These are phyloP conservation scores for Xyliphius kryptos DNA, from an alignment of 2,113 vertebrate genomes.

Conservation along the genomic window DNA sequence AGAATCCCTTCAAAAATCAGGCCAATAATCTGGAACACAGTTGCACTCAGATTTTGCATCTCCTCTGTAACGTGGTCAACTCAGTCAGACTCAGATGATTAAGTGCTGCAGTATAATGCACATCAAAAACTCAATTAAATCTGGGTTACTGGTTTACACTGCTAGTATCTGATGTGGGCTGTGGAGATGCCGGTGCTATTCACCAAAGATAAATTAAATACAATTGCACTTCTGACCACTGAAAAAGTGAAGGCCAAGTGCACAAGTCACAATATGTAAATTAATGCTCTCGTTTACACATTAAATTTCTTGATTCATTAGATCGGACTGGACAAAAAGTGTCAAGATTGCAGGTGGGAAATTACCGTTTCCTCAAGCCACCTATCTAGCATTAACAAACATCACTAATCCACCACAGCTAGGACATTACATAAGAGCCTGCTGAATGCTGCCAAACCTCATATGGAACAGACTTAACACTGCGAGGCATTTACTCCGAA, in stretches of 20 bases:
- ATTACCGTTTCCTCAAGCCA: not conserved
- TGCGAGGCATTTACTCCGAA: conserved; percentile 54
- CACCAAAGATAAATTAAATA: conserved; percentile 60
- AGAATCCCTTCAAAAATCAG: conserved; percentile 1
- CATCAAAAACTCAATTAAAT: conserved; percentile 67
- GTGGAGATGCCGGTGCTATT: conserved; percentile 56
- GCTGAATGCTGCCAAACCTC: conserved; percentile 29
- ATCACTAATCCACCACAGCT: conserved; percentile 2
- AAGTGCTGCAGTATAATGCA: conserved; percentile 38
- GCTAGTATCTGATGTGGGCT: conserved; percentile 40
- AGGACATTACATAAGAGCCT: conserved; percentile 20
- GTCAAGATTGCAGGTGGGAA: not conserved
- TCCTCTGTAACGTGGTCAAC: conserved; percentile 30
- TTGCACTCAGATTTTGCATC: conserved; percentile 29
- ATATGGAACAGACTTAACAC: conserved; percentile 55
- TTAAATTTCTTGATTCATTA: not conserved
- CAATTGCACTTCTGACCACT: conserved; percentile 51
- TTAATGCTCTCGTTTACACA: not conserved
- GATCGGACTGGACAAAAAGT: too few species aligned
- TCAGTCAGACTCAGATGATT: conserved; percentile 26
- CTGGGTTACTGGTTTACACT: conserved; percentile 67
- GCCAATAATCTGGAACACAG: conserved; percentile 36
- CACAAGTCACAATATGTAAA: not conserved
- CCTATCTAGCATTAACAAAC: not conserved
- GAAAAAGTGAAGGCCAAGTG: conserved; percentile 29